Percentiles rank a stretch among this genome's conserved stretches.
Conservation (phyloP, 2,888 invertebrate species). For the Eupithecia subumbrata region DNA sequence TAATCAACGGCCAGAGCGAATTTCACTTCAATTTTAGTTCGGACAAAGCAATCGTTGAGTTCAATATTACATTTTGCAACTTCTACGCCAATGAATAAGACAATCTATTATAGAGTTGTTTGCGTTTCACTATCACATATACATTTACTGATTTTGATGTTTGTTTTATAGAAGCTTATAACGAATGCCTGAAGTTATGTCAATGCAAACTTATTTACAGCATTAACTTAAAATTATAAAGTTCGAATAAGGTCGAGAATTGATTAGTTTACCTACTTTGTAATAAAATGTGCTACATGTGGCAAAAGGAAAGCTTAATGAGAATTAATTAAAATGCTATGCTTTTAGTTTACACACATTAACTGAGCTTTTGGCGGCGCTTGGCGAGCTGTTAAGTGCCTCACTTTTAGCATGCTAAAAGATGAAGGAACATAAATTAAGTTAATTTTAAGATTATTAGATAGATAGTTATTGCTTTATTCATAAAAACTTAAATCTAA, state of each 20-base stretch:
- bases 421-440: neutral
- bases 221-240: neutral
- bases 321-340: slow-evolving; percentile 48
- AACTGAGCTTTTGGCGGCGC: slow-evolving; percentile 44
- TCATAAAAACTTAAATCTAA: too few relatives aligned
- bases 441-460: neutral
- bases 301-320: slow-evolving; percentile 37
- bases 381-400: slow-evolving; percentile 50
- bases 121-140: neutral
- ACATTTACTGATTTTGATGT: neutral
- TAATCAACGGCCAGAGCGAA: slow-evolving; percentile 64
- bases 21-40: slow-evolving; percentile 58
- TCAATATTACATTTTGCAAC: slow-evolving; percentile 38
- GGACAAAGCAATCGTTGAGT: slow-evolving; percentile 48
- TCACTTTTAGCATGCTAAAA: slow-evolving; percentile 42
- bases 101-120: neutral
- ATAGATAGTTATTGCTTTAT: too few relatives aligned
- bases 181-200: neutral
- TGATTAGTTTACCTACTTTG: neutral
- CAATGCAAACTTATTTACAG: neutral
- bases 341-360: slow-evolving; percentile 56
- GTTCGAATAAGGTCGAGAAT: neutral
- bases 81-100: slow-evolving; percentile 6
- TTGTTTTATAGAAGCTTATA: neutral
- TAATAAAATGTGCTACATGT: slow-evolving; percentile 5